Conservation (phyloP, 2,797 vertebrate species). For the Myoxocephalus aenaeus region DNA sequence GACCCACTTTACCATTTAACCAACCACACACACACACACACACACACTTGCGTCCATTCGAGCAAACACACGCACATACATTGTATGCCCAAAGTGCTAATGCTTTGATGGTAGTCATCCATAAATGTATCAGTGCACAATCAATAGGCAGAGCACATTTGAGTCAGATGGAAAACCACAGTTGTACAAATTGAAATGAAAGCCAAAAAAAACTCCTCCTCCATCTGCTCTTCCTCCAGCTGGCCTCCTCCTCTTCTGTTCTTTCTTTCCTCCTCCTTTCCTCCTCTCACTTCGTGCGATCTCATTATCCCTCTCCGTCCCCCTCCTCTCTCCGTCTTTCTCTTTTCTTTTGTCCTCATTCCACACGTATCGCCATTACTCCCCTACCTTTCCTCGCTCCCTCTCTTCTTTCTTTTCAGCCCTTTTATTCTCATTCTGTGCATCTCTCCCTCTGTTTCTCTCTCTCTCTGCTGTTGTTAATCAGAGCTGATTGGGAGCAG, state of each 20-base stretch:
- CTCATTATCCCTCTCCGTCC: conserved; percentile 57
- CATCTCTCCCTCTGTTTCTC: conserved; percentile 62
- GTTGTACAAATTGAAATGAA: conserved; percentile 62
- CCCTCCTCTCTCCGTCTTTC: conserved; percentile 21
- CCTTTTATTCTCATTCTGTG: conserved; percentile 65
- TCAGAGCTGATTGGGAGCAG: conserved; percentile 81
- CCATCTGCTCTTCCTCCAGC: conserved; percentile 64
- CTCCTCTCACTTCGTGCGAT: conserved; percentile 32
- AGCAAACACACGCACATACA: not conserved
- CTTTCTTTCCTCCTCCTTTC: conserved; percentile 23
- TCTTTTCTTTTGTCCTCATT: conserved; percentile 52
- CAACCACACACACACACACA: conserved; percentile 1
- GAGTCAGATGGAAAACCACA: conserved; percentile 61
- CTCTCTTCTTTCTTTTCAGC: conserved; percentile 40
- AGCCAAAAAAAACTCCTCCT: conserved; percentile 54
- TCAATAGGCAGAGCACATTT: conserved; percentile 67
- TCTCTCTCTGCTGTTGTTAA: conserved; percentile 71
- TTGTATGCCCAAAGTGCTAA: conserved; percentile 41
- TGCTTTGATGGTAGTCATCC: conserved; percentile 55
- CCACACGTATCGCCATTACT: conserved; percentile 29
- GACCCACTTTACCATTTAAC: conserved; percentile 52
- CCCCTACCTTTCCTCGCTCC: conserved; percentile 26
- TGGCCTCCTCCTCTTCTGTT: conserved; percentile 42
- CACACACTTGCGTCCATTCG: not conserved
- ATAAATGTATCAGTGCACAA: conserved; percentile 63